A percentile compares a stretch with the other conserved stretches of the same genome.
These are phyloP conservation scores for Nautilus pompilius DNA, from an alignment of 1,140 invertebrate species.

Conservation along the genomic window DNA sequence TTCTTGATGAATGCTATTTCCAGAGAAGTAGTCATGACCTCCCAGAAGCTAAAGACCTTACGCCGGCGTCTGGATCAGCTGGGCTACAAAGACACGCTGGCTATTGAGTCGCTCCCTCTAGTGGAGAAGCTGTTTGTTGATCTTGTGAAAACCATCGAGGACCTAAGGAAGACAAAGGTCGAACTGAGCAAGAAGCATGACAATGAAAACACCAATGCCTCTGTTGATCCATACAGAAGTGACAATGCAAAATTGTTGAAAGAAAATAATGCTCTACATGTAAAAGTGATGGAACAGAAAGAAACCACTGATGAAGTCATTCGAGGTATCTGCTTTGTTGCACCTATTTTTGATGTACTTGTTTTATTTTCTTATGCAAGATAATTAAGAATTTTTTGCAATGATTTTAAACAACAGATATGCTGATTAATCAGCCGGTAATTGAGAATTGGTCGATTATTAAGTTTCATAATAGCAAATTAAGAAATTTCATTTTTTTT, in stretches of 20 bases:
- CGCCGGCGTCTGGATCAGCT: constrained; percentile 66
- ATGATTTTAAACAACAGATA: too few relatives aligned
- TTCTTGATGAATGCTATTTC: too few relatives aligned
- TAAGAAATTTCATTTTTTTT: too few relatives aligned
- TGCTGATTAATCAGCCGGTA: too few relatives aligned
- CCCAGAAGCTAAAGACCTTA: constrained; percentile 57
- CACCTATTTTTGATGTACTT: neutral
- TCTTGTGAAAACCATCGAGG: constrained; percentile 74
- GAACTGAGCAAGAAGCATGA: constrained; percentile 36
- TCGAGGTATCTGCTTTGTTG: constrained; percentile 58
- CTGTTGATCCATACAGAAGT: constrained; percentile 47
- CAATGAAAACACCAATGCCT: constrained; percentile 30
- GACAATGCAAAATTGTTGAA: constrained; percentile 55
- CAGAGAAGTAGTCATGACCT: constrained; percentile 19
- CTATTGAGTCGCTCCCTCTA: constrained; percentile 69
- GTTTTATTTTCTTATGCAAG: neutral
- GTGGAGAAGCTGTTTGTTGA: constrained; percentile 73
- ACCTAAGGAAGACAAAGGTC: constrained; percentile 72
- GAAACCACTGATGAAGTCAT: constrained; percentile 63
- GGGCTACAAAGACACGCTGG: constrained; percentile 72
- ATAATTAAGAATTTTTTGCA: neutral
- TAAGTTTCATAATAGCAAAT: too few relatives aligned
- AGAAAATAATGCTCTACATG: constrained; percentile 68
- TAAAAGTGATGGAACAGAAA: constrained; percentile 65
- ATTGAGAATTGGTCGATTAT: too few relatives aligned